These are phyloP conservation scores for Heteromurus nitidus DNA, from an alignment of 2,888 invertebrate genomes.

Conservation along the genomic window DNA sequence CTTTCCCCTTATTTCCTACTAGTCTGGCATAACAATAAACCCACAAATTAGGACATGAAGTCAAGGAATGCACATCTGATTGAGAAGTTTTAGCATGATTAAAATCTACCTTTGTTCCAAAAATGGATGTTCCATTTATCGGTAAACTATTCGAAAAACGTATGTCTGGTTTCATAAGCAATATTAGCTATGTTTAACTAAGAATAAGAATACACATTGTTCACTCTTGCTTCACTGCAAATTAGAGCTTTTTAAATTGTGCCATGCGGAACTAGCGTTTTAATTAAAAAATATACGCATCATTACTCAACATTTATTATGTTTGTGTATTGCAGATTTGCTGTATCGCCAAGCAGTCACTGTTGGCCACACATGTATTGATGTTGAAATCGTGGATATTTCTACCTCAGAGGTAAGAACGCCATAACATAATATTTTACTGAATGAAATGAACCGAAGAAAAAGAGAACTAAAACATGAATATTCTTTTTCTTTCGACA, in stretches of 20 bases:
- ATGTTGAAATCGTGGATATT: constrained; percentile 87
- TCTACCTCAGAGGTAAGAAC: constrained; percentile 81
- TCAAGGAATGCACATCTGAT: too few relatives aligned
- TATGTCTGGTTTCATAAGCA: too few relatives aligned
- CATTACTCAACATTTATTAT: neutral
- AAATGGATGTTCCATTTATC: too few relatives aligned
- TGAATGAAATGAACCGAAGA: neutral
- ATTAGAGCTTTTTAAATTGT: neutral
- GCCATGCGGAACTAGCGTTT: neutral
- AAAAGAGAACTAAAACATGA: neutral
- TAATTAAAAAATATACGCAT: too few relatives aligned
- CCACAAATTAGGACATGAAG: too few relatives aligned
- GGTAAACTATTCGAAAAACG: too few relatives aligned
- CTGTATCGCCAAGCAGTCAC: constrained; percentile 85
- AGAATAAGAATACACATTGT: too few relatives aligned
- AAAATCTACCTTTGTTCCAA: too few relatives aligned
- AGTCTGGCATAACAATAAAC: too few relatives aligned
- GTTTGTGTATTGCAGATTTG: constrained; percentile 80
- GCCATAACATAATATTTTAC: neutral
- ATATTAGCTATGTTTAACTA: too few relatives aligned
- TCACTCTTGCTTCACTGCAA: neutral
- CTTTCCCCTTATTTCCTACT: too few relatives aligned
- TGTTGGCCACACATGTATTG: constrained; percentile 83
- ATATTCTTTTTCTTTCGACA: constrained; percentile 74
- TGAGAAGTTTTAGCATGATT: too few relatives aligned